Conservation (phyloP, 2,113 vertebrate genomes). For the Rynchops niger region DNA sequence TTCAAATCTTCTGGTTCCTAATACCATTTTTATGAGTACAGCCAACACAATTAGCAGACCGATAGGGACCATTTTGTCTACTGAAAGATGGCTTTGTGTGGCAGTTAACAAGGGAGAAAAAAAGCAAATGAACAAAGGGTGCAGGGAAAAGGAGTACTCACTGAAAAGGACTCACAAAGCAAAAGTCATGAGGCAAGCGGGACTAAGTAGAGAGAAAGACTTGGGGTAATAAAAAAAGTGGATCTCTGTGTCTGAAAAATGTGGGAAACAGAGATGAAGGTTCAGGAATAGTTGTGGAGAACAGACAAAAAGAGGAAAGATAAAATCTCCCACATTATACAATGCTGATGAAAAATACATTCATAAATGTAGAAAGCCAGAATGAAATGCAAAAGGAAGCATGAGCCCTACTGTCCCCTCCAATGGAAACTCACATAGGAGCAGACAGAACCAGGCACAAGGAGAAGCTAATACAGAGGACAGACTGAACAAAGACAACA, state of each 20-base stretch:
- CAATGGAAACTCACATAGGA: background rate
- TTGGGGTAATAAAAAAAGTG: background rate
- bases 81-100: background rate
- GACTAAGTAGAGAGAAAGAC: background rate
- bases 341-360: background rate
- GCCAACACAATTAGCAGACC: constrained; percentile 1
- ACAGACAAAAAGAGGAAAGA: background rate
- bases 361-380: background rate
- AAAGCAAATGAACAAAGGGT: background rate
- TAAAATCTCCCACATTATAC: background rate
- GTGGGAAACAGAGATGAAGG: background rate
- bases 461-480: constrained; percentile 27
- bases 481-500: constrained; percentile 23
- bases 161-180: background rate
- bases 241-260: background rate
- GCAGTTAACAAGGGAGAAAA: constrained; percentile 12
- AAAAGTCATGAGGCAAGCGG: background rate
- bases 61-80: background rate
- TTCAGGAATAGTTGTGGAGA: background rate
- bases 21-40: constrained; percentile 45
- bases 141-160: background rate
- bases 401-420: background rate
- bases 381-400: background rate
- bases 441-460: background rate
- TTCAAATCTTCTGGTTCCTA: constrained; percentile 64